Percentiles rank a stretch among this genome's conserved stretches.
Conservation (phyloP, 1,140 invertebrate species). For the Ptiloglossa arizonensis region DNA sequence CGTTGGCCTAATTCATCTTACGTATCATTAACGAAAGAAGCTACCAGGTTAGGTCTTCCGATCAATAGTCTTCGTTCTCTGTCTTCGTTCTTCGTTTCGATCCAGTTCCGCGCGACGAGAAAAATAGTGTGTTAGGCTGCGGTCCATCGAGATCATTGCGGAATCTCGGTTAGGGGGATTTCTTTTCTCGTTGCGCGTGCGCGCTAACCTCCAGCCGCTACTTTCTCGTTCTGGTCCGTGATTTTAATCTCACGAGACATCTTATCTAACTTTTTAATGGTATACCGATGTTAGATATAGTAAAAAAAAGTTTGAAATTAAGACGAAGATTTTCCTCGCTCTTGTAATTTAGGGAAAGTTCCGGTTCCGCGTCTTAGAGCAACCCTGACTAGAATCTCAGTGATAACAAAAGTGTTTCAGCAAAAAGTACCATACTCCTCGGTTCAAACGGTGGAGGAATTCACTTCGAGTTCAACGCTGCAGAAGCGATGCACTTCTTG, state of each 20-base stretch:
- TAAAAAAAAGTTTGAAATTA: constrained; percentile 44
- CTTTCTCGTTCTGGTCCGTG: neutral
- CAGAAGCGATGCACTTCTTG: neutral
- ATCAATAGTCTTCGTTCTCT: too few species aligned
- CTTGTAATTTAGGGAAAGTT: constrained; percentile 22
- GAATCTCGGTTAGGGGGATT: neutral
- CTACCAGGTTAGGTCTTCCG: too few species aligned
- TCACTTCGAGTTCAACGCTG: neutral
- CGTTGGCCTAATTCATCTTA: too few species aligned
- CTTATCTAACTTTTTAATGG: constrained; percentile 51
- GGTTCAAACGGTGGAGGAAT: neutral
- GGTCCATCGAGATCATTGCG: neutral
- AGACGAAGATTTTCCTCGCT: constrained; percentile 16
- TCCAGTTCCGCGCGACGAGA: too few species aligned
- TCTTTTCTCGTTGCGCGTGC: too few species aligned
- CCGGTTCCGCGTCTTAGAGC: neutral
- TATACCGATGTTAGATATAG: constrained; percentile 26
- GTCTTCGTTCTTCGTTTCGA: too few species aligned
- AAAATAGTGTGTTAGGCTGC: too few species aligned
- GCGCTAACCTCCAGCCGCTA: neutral
- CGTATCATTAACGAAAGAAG: too few species aligned
- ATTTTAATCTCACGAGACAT: constrained; percentile 28
- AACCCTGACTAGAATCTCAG: neutral
- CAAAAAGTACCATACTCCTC: neutral
- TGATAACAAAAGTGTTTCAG: constrained; percentile 23